phyloP scores from a whole-genome alignment of 1,140 invertebrate species.

The Teleopsis dalmanni region DNA sequence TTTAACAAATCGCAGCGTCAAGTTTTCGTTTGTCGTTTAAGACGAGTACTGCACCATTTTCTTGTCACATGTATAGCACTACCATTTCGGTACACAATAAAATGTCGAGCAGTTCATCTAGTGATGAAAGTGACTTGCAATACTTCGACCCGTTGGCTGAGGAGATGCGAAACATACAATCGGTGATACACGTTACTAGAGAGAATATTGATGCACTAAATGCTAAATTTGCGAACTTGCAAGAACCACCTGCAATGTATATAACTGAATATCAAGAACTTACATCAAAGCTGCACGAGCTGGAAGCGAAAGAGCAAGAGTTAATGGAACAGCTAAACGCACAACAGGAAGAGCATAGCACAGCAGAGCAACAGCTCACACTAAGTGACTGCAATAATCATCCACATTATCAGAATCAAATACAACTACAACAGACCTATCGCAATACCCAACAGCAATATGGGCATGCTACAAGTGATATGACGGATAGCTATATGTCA shows the following conservation, averaged over 20 bases:
- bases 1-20: too few relatives aligned
- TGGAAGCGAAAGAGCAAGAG: conserved; percentile 77
- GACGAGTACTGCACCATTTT: too few relatives aligned
- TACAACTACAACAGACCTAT: too few relatives aligned
- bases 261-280: conserved; percentile 83
- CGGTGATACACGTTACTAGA: conserved; percentile 82
- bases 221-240: conserved; percentile 64
- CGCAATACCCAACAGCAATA: background rate
- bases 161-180: conserved; percentile 85
- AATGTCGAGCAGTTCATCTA: conserved; percentile 36
- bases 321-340: conserved; percentile 61
- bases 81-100: too few relatives aligned
- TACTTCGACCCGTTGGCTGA: conserved; percentile 46
- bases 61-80: too few relatives aligned
- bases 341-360: conserved; percentile 16
- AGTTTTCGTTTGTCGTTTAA: too few relatives aligned
- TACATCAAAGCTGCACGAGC: conserved; percentile 81
- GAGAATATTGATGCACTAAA: conserved; percentile 89
- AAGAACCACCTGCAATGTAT: conserved; percentile 42
- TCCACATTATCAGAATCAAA: conserved; percentile 37
- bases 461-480: conserved; percentile 2
- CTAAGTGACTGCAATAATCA: conserved; percentile 10
- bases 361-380: conserved; percentile 4
- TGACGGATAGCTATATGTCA: background rate
- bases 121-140: conserved; percentile 30